Evolutionary conservation across 2,113 vertebrate genomes (phyloP).

Genomic region (Lycaon pictus): DNA sequence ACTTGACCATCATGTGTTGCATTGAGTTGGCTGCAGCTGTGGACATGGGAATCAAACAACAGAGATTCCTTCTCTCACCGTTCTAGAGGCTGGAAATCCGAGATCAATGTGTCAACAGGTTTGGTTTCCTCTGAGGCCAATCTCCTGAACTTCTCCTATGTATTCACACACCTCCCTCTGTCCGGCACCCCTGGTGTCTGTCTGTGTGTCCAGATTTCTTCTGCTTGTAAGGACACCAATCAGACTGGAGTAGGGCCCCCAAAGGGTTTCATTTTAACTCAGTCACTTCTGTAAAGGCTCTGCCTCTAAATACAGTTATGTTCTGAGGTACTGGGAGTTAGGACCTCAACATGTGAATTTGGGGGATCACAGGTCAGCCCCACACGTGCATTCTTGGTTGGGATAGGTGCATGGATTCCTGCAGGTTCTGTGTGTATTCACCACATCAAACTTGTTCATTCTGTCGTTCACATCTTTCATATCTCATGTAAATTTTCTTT

Average conservation of each 20-base stretch:
- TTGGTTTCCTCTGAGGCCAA: not conserved
- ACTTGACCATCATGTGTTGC: not conserved
- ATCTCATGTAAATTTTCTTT: not conserved
- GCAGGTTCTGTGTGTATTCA: too few relatives aligned
- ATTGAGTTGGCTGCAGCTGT: not conserved
- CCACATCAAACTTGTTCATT: not conserved
- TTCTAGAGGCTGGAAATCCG: not conserved
- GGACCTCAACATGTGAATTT: not conserved
- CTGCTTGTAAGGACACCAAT: not conserved
- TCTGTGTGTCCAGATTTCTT: not conserved
- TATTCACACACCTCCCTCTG: not conserved
- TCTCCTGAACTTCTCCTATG: too few relatives aligned
- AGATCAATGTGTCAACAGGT: not conserved
- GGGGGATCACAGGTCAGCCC: not conserved
- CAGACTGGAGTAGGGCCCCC: rapidly evolving
- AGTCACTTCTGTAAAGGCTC: not conserved
- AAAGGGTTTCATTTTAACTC: too few relatives aligned
- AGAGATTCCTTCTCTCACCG: not conserved
- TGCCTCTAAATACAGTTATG: too few relatives aligned
- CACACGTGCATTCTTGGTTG: not conserved
- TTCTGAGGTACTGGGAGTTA: not conserved
- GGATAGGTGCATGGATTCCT: not conserved
- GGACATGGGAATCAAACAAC: too few relatives aligned
- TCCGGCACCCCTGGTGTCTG: not conserved
- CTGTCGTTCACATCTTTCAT: not conserved